phyloP scores from a whole-genome alignment of 2,113 vertebrate species.

The Marmota flaviventris region DNA sequence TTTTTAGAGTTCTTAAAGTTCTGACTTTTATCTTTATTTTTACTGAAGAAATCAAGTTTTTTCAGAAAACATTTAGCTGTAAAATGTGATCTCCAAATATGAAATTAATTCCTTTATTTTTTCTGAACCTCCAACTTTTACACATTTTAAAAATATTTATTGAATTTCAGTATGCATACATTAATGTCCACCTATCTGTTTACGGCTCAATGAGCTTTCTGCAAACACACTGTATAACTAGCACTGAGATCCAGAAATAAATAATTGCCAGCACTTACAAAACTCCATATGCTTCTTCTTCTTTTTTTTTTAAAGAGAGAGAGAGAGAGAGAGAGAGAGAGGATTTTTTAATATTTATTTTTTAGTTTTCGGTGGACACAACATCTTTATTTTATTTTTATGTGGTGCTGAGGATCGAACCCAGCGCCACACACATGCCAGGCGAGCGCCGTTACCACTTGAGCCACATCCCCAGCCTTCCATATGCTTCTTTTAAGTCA shows the following conservation, averaged over 20 bases:
- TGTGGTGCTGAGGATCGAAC: no score
- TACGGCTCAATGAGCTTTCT: neutral
- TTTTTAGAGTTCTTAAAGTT: conserved; percentile 38
- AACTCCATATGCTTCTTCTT: neutral
- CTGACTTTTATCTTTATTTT: conserved; percentile 56
- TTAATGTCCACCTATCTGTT: neutral
- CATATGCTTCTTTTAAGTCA: neutral
- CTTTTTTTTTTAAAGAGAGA: no score
- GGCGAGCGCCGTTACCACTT: no score
- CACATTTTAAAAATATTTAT: neutral
- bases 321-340: no score
- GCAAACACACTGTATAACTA: neutral
- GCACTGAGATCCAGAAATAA: neutral
- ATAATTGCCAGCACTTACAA: neutral
- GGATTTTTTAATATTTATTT: no score
- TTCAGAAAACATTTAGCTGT: conserved; percentile 15
- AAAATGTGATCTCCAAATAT: conserved; percentile 20
- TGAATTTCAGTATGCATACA: neutral
- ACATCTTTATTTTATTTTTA: no score
- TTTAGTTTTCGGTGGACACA: no score
- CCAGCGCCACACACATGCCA: no score
- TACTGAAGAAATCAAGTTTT: neutral
- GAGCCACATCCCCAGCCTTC: no score
- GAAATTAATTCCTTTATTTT: neutral
- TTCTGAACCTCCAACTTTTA: neutral